Base-by-base conservation (phyloP, 2,113 vertebrate species). In the Pleuronectes platessa region DNA sequence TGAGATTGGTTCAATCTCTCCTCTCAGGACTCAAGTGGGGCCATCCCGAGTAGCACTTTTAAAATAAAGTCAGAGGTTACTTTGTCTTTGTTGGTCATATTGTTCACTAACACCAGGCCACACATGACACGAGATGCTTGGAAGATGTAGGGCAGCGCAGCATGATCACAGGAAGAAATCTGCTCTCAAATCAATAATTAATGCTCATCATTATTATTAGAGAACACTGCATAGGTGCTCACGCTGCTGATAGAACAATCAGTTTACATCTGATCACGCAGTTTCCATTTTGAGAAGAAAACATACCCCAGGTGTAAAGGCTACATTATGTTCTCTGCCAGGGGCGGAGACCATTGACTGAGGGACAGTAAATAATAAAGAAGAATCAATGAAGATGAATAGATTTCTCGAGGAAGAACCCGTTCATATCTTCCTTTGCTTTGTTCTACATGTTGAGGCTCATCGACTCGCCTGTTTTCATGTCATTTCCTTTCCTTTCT, bases 361-460 rank as follows among this genome's bases (percentile, higher is more conserved):
- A 65, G 69, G 81, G 45, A 62, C n/a, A 17, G 75, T 72, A 31
- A 42, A 5, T 58, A 69, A 31, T 35, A 11, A 63, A 64, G 84
- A 59, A 53, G 59, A 79, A 92, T 90, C 86, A 63, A 88, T 91
- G 75, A 37, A 58, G 51, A 61, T 54, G 73, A 77, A 88, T 86
- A 76, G 78, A 91, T 86, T 86, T 85, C 56, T 75, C 53, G 27
- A 71, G 60, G 26, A 87, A 89, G 66, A 45, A 70, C 60, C 56
- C 61, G 71, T 91, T 90, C 63, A 83, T 80, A 76, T 83, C 82
- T 66, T 66, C 15, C 62, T 8, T 55, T 8, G 37, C 80, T 88
- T 61, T 88, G 65, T 81, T 82, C 58, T 68, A 54, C 40, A 64
- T 85, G 79, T 78, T 78, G 78, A 86, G 61, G 49, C 72, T 63